Evolutionary conservation across 2,113 vertebrate species (phyloP).

Genomic region (Piprites chloris): DNA sequence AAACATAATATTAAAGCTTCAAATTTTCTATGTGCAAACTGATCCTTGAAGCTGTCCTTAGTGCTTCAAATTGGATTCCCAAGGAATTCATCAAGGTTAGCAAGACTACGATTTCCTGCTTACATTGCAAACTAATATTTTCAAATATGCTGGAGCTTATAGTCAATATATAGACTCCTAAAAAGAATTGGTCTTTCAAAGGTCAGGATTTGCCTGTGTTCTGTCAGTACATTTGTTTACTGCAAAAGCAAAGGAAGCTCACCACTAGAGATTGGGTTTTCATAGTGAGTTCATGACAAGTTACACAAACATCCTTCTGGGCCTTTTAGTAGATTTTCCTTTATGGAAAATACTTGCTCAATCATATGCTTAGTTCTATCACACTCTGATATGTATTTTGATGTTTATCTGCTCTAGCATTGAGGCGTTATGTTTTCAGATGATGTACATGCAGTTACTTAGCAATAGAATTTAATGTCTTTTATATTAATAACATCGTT

Average conservation of each 20-base stretch:
- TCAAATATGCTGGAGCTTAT: not conserved
- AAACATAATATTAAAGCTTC: not conserved
- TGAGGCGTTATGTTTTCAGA: not conserved
- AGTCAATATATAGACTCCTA: not conserved
- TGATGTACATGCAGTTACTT: conserved; percentile 38
- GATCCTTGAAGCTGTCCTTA: not conserved
- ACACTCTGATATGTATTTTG: not conserved
- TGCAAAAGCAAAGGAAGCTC: not conserved
- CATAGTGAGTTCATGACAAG: not conserved
- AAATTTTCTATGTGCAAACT: not conserved
- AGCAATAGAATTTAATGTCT: conserved; percentile 31
- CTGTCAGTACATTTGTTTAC: not conserved
- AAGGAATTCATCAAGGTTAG: not conserved
- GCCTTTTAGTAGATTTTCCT: not conserved
- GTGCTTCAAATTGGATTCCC: not conserved
- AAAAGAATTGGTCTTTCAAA: not conserved
- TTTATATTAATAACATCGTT: conserved; percentile 4
- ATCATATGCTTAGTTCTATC: not conserved
- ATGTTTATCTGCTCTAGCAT: not conserved
- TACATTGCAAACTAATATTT: not conserved
- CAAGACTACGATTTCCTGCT: not conserved
- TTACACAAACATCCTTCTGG: not conserved
- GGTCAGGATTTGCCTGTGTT: not conserved
- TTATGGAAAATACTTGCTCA: not conserved
- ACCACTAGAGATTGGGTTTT: not conserved